Conservation (phyloP, 2,888 invertebrate species). For the Tuta absoluta region DNA sequence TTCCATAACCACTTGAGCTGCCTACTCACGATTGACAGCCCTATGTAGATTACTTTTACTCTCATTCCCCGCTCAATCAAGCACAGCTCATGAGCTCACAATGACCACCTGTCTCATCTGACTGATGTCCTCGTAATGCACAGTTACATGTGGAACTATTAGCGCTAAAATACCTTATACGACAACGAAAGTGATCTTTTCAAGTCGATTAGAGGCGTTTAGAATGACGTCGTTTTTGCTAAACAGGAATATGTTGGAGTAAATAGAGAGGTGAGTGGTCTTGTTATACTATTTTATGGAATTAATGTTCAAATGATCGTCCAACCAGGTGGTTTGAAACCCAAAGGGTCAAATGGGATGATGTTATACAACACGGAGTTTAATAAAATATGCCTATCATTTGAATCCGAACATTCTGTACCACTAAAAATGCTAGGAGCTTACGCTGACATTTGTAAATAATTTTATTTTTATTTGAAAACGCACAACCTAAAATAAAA, state of each 20-base stretch:
- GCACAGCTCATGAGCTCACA: background rate
- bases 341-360: too few relatives aligned
- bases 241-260: background rate
- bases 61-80: constrained; percentile 1
- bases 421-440: too few relatives aligned
- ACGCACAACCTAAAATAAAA: too few relatives aligned
- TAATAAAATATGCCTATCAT: too few relatives aligned
- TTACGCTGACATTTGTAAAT: too few relatives aligned
- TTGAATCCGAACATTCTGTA: too few relatives aligned
- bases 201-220: constrained; percentile 11
- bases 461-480: too few relatives aligned
- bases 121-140: constrained; percentile 2
- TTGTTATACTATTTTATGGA: too few relatives aligned
- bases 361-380: too few relatives aligned
- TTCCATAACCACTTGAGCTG: too few relatives aligned
- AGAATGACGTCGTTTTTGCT: constrained; percentile 2
- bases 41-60: constrained; percentile 17
- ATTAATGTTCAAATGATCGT: too few relatives aligned
- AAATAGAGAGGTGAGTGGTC: background rate
- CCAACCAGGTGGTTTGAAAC: too few relatives aligned
- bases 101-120: constrained; percentile 14
- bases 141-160: constrained; percentile 5
- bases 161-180: constrained; percentile 15
- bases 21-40: background rate
- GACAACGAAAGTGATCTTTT: constrained; percentile 19